Evolutionary conservation across 1,140 invertebrate species (phyloP).

Genomic region (Conus betulinus): DNA sequence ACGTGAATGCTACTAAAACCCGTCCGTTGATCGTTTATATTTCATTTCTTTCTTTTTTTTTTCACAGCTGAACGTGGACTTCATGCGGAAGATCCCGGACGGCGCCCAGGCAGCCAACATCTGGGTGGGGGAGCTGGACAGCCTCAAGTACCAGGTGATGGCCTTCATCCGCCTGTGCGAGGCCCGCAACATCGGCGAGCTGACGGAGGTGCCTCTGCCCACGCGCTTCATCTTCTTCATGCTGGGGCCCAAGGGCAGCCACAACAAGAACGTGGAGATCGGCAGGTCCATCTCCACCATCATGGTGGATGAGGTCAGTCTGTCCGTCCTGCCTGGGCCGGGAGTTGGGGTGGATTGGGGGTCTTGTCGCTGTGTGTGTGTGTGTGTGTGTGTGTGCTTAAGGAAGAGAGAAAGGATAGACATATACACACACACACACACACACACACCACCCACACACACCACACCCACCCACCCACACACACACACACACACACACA

Average conservation of each 20-base stretch:
- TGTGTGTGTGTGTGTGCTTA: no score
- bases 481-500: no score
- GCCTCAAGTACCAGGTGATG: slow-evolving; percentile 87
- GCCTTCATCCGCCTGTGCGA: slow-evolving; percentile 94
- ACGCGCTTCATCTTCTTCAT: slow-evolving; percentile 97
- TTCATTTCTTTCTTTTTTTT: no score
- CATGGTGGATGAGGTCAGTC: slow-evolving; percentile 90
- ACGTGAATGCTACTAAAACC: no score
- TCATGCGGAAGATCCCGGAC: slow-evolving; percentile 89
- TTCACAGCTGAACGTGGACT: slow-evolving; percentile 70
- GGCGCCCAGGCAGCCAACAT: slow-evolving; percentile 98
- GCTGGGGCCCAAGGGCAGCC: slow-evolving; percentile 88
- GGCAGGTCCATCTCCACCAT: slow-evolving; percentile 96
- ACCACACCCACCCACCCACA: no score
- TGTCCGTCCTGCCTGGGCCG: no score
- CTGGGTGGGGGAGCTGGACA: slow-evolving; percentile 94
- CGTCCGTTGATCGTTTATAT: no score
- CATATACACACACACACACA: no score
- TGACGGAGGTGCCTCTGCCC: slow-evolving; percentile 95
- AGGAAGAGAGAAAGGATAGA: no score
- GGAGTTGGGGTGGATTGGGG: no score
- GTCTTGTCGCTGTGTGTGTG: no score
- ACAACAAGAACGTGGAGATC: slow-evolving; percentile 84
- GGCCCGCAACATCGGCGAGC: slow-evolving; percentile 92
- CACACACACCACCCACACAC: no score